Base-by-base conservation (phyloP, 2,888 invertebrate species). In the Tipula confusa region DNA sequence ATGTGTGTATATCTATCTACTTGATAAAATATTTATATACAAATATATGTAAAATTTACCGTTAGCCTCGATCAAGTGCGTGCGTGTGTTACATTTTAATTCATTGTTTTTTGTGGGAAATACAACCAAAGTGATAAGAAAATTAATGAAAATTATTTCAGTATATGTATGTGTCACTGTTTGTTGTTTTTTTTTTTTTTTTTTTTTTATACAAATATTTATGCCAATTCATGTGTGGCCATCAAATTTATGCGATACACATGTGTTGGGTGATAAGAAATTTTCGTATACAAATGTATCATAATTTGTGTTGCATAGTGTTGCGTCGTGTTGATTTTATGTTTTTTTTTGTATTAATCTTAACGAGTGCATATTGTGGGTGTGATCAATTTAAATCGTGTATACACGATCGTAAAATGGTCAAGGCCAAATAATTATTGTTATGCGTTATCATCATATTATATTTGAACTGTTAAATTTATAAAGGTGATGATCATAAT, bases 131-230 rank as follows among this genome's bases (percentile, higher is more conserved):
- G 64, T 64, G 64, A 64, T 64, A 64, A 64, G 64, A 64, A 18
- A 64, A 64, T 64, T 64, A 24, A 64, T 64, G 64, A 64, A 24
- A 64, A 64, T 24, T 24, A 24, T 24, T 2, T 64, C 24, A 24
- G 64, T 64, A 24, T 64, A 24, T 64, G 64, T 64, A 64, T 64
- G 64, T 64, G 64, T 64, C 64, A n/a, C n/a, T n/a, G n/a, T n/a
- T n/a, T n/a, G n/a, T n/a, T n/a, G n/a, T n/a, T n/a, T n/a, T n/a
- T n/a, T n/a, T n/a, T n/a, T n/a, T n/a, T n/a, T n/a, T n/a, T n/a
- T n/a, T n/a, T n/a, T n/a, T n/a, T n/a, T n/a, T n/a, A n/a, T n/a
- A n/a, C n/a, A n/a, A n/a, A n/a, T n/a, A n/a, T n/a, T 24, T 9
- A 24, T 64, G 24, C 9, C 7, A 64, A 64, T 24, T 64, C 9